These are phyloP conservation scores for Sialis fuliginosa DNA, from an alignment of 2,888 invertebrate genomes.

Conservation along the genomic window DNA sequence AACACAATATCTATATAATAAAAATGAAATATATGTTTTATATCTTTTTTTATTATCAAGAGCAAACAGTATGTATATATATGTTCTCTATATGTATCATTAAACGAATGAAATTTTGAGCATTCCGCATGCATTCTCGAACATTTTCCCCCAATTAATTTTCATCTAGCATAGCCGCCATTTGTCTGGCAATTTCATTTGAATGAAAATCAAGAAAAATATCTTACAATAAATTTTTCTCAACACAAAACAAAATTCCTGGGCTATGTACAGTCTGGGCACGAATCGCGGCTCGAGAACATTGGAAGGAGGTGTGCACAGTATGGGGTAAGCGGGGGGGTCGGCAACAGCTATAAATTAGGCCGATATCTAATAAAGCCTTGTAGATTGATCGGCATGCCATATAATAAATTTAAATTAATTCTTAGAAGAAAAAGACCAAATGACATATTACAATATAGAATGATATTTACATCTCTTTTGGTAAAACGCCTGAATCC, in stretches of 20 bases:
- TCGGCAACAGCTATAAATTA: conserved; percentile 4
- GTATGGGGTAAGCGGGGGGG: neutral
- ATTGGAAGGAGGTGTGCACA: neutral
- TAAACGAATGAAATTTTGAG: too few relatives aligned
- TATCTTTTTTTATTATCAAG: too few relatives aligned
- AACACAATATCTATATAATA: too few relatives aligned
- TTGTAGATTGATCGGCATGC: conserved; percentile 5
- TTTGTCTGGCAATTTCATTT: neutral
- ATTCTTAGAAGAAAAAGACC: neutral
- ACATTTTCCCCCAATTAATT: too few relatives aligned
- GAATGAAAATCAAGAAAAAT: conserved; percentile 2
- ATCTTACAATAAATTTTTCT: conserved; percentile 1
- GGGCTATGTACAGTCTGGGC: conserved; percentile 1
- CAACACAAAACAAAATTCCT: neutral
- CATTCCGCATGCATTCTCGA: too few relatives aligned
- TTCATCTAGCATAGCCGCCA: neutral
- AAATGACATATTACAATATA: neutral
- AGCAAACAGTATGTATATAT: too few relatives aligned
- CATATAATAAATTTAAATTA: neutral
- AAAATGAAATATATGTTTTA: too few relatives aligned
- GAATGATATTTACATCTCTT: neutral
- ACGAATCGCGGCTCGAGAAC: neutral
- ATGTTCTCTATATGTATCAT: too few relatives aligned
- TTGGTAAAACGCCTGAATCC: too few relatives aligned
- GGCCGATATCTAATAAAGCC: conserved; percentile 7